Conservation (phyloP, 2,113 vertebrate genomes). For the Callochromis pleurospilus region DNA sequence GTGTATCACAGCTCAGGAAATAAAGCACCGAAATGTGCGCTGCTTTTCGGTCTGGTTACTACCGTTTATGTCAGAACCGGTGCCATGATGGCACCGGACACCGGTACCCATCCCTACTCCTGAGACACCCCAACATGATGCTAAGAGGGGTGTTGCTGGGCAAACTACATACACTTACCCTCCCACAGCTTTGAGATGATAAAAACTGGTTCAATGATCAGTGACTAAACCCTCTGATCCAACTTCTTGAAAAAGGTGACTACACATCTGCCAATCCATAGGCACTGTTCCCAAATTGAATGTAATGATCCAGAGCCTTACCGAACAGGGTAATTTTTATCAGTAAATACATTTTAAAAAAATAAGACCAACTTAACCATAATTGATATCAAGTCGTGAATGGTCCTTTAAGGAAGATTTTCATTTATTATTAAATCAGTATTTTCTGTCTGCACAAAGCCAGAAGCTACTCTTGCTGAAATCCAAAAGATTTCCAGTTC, state of each 20-base stretch:
- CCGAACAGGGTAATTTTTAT: fast-evolving
- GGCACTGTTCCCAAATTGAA: not conserved
- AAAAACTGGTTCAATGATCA: not conserved
- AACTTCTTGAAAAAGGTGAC: not conserved
- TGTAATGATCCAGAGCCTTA: not conserved
- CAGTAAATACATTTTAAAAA: not conserved
- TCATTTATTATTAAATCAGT: not conserved
- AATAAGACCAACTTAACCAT: not conserved
- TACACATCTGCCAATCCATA: not conserved
- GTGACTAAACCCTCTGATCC: not conserved
- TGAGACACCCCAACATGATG: not conserved
- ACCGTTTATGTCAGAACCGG: too few species aligned
- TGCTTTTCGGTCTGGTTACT: too few species aligned
- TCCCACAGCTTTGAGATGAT: not conserved
- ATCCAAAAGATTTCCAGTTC: not conserved
- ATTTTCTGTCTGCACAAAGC: not conserved
- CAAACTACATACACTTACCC: not conserved
- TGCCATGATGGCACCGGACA: too few species aligned
- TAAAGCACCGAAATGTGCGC: too few species aligned
- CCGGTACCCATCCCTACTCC: too few species aligned
- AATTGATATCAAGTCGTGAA: not conserved
- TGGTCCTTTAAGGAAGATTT: not conserved
- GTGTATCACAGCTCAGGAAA: too few species aligned
- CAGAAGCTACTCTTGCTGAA: not conserved
- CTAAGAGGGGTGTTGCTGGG: not conserved